Conservation (phyloP, 2,113 vertebrate species). For the Xyrauchen texanus region DNA sequence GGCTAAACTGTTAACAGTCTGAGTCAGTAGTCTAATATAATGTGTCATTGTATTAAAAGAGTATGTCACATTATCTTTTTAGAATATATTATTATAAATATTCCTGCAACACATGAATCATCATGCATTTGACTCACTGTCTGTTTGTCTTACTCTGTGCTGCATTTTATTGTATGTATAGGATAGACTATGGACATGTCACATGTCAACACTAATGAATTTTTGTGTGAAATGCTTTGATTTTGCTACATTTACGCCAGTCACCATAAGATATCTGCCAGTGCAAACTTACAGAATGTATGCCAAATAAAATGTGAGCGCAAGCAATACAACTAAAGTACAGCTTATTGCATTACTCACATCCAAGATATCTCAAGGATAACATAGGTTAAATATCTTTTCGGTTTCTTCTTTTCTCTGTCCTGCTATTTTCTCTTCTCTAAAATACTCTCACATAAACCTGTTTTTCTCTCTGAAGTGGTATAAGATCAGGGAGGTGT, state of each 20-base stretch:
- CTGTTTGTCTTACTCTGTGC: no score
- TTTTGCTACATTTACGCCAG: no score
- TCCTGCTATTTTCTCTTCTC: slow-evolving; percentile 10
- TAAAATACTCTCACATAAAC: neutral
- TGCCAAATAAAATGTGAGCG: no score
- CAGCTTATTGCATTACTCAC: slow-evolving; percentile 40
- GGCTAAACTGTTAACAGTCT: neutral
- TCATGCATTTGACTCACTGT: neutral
- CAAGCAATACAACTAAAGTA: no score
- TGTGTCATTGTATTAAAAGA: neutral
- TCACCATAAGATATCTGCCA: no score
- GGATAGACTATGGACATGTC: no score
- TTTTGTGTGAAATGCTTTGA: no score
- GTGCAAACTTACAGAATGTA: no score
- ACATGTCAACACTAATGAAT: no score
- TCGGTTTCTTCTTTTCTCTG: slow-evolving; percentile 7
- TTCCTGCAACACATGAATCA: neutral
- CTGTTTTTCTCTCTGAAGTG: slow-evolving; percentile 55
- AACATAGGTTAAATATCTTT: slow-evolving; percentile 36
- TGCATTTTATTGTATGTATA: no score
- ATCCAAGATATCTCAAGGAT: slow-evolving; percentile 35
- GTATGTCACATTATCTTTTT: neutral
- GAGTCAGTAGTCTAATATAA: neutral
- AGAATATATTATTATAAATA: neutral
- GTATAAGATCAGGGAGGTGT: slow-evolving; percentile 50